Percentiles rank a stretch among this genome's conserved stretches.
Evolutionary conservation across 2,888 invertebrate genomes (phyloP).

Genomic region (Sacculina carcini): DNA sequence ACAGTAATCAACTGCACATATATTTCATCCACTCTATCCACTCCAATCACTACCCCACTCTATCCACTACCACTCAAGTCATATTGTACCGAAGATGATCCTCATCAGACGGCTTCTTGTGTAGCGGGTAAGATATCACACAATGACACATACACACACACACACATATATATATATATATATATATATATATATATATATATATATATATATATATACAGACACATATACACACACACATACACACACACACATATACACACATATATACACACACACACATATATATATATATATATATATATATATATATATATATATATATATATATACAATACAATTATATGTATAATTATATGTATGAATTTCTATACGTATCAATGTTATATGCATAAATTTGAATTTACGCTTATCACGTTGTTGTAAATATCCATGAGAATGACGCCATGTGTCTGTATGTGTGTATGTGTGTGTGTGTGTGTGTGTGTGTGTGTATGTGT

Average conservation of each 20-base stretch:
- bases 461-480: background rate
- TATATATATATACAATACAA: too few species aligned
- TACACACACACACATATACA: background rate
- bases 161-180: background rate
- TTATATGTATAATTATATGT: too few species aligned
- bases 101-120: too few species aligned
- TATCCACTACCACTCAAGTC: too few species aligned
- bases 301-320: too few species aligned
- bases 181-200: background rate
- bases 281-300: background rate
- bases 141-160: too few species aligned
- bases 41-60: too few species aligned
- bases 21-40: too few species aligned
- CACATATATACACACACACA: slow-evolving; percentile 2
- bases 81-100: too few species aligned
- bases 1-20: too few species aligned
- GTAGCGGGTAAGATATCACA: too few species aligned
- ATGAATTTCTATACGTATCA: background rate
- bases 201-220: background rate
- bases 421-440: background rate
- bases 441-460: too few species aligned
- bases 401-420: background rate
- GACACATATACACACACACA: background rate
- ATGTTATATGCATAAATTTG: background rate
- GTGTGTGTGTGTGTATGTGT: background rate